Conservation (phyloP, 2,113 vertebrate species). For the Marmota flaviventris region DNA sequence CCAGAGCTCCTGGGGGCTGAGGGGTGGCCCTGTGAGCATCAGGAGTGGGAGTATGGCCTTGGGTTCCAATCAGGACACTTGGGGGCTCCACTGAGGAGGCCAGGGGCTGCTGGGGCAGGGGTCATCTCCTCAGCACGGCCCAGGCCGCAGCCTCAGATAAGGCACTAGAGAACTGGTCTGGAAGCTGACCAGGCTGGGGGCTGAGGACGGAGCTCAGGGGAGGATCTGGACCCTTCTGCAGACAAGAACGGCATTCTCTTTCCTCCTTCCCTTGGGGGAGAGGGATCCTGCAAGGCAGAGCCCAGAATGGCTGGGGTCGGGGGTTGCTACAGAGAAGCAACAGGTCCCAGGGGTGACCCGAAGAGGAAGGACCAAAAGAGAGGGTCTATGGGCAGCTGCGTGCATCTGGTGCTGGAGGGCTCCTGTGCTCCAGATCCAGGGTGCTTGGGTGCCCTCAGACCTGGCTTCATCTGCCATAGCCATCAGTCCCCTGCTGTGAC, state of each 20-base stretch:
- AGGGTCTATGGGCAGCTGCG: neutral
- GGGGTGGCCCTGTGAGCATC: neutral
- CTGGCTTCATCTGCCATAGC: neutral
- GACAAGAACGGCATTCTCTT: neutral
- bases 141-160: constrained; percentile 61
- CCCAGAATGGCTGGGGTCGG: neutral
- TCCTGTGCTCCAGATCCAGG: neutral
- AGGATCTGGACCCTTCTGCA: no score
- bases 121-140: neutral
- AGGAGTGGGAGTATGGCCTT: neutral
- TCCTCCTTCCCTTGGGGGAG: neutral
- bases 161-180: constrained; percentile 73
- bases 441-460: neutral
- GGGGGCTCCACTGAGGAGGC: constrained; percentile 4
- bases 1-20: neutral
- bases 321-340: neutral
- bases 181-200: neutral
- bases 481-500: neutral
- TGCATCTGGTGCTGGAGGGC: neutral
- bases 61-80: constrained; percentile 55
- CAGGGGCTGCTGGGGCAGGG: neutral
- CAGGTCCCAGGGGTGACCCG: neutral
- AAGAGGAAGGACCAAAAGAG: neutral
- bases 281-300: neutral
- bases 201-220: neutral